Evolutionary conservation across 1,140 invertebrate species (phyloP).

Genomic region (Trichonephila clavipes): DNA sequence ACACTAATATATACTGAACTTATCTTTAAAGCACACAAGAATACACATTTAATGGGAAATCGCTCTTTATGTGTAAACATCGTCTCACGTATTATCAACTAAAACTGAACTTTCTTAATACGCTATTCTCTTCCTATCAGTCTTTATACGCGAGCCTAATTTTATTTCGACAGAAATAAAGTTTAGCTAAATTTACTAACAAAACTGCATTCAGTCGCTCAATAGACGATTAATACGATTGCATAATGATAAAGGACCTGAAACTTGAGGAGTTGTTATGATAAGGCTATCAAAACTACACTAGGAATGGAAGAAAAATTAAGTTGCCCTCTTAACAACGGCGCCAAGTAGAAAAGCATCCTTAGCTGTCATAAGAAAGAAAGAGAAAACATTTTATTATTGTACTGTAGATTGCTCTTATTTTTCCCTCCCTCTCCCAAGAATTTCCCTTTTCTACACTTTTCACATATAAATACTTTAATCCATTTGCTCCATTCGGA

Average conservation of each 20-base stretch:
- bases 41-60: neutral
- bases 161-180: neutral
- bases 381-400: constrained; percentile 26
- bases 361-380: constrained; percentile 16
- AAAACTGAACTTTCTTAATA: neutral
- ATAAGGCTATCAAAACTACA: constrained; percentile 59
- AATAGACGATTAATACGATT: constrained; percentile 46
- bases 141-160: neutral
- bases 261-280: constrained; percentile 52
- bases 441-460: neutral
- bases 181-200: constrained; percentile 33
- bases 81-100: neutral
- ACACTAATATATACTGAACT: neutral
- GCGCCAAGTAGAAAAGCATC: constrained; percentile 24
- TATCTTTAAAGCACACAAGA: neutral
- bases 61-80: neutral
- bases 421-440: neutral
- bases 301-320: constrained; percentile 28
- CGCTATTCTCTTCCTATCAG: neutral
- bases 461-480: constrained; percentile 31
- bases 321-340: constrained; percentile 33
- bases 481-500: constrained; percentile 41
- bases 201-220: neutral
- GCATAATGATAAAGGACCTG: constrained; percentile 23
- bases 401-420: neutral